Base-by-base conservation (phyloP, 2,113 vertebrate genomes). In the Cebidichthys violaceus region DNA sequence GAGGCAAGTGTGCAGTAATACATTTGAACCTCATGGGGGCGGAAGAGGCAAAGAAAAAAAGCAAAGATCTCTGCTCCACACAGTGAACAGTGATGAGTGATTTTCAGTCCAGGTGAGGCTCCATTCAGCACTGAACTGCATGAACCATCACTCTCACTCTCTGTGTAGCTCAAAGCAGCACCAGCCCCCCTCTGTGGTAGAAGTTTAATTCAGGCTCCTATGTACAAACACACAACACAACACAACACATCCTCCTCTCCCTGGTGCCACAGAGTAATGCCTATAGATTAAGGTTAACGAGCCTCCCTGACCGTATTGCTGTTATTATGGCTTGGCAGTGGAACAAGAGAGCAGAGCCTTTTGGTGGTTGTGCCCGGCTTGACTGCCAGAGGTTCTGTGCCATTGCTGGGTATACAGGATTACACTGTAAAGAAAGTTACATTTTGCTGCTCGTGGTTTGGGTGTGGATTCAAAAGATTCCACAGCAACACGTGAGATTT, bases 281-380 rank as follows among this genome's bases (percentile, higher is more conserved):
- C 81, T 5, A 60, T 82, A 88, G 89, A 93, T 94, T 92, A 92
- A 90, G 90, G 88, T 91, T 91, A 93, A 92, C 85, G 59, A 92
- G 90, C 84, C 83, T 86, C 81, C 90, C 69, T 75, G 84, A 89
- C 90, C 90, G 84, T 90, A 91, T 82, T 90, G 89, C 84, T 92
- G 89, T 90, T 90, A 90, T 93, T 93, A 91, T 93, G 87, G 87
- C 67, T 90, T 93, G 91, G 85, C 87, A 59, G 76, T 61, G 82
- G 82, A 92, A 91, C 86, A 90, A 82, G 67, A 88, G 76, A 90
- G 77, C 89, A 89, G 90, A 83, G 81, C 73, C 41, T 82, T 86
- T 65, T 73, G 77, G 86, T 89, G 87, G 86, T 87, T 86, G 71
- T 84, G 85, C 77, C 79, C 88, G 79, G 85, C 83, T 67, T 64